A percentile compares a stretch with the other conserved stretches of the same genome.
phyloP scores from a whole-genome alignment of 2,888 invertebrate genomes.

The Heliconius ethilla region DNA sequence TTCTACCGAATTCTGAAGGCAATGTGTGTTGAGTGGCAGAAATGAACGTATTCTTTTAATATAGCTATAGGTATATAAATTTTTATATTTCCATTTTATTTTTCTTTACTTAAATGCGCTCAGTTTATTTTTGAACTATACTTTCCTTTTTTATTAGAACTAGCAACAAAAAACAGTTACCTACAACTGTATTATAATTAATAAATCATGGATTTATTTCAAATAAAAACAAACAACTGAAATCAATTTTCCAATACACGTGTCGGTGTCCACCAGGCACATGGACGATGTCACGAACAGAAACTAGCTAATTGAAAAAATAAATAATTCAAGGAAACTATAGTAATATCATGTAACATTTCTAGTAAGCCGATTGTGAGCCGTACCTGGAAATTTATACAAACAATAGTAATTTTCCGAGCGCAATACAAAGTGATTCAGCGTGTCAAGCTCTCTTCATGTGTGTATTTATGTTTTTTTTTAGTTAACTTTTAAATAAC shows the following conservation, averaged over 20 bases:
- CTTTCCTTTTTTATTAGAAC: too few relatives aligned
- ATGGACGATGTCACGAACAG: slow-evolving; percentile 30
- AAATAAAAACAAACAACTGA: neutral
- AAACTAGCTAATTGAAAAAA: slow-evolving; percentile 33
- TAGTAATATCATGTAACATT: slow-evolving; percentile 35
- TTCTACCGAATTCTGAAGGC: too few relatives aligned
- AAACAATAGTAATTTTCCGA: slow-evolving; percentile 45
- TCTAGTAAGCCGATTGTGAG: slow-evolving; percentile 38
- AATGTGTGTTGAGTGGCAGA: too few relatives aligned
- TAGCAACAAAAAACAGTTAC: neutral
- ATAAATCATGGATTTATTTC: neutral
- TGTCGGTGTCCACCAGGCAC: neutral
- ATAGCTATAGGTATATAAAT: too few relatives aligned
- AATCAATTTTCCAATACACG: slow-evolving; percentile 7
- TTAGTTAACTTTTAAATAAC: neutral
- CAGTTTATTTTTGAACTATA: too few relatives aligned
- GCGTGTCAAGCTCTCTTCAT: slow-evolving; percentile 23
- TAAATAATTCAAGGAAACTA: slow-evolving; percentile 38
- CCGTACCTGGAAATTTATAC: slow-evolving; percentile 45
- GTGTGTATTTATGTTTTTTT: neutral
- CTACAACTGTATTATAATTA: neutral
- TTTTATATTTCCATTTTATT: too few relatives aligned
- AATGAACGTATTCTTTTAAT: too few relatives aligned
- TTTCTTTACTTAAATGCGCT: too few relatives aligned
- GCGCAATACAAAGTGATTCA: slow-evolving; percentile 34